Conservation (phyloP, 2,113 vertebrate species). For the Prochilodus magdalenae region DNA sequence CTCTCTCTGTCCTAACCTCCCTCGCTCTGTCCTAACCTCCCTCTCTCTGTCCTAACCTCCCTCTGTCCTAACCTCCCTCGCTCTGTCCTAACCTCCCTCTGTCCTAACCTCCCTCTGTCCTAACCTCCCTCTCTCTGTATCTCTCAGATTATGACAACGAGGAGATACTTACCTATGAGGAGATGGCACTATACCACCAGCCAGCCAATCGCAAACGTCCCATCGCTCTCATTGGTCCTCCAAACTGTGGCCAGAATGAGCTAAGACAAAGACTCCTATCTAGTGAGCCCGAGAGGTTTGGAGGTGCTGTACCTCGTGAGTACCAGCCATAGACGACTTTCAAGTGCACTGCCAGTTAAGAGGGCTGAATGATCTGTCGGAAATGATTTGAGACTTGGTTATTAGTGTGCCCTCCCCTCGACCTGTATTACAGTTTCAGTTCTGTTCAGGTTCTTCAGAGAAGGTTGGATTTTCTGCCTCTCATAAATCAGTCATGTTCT, state of each 20-base stretch:
- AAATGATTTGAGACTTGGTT: background rate
- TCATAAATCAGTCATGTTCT: too few relatives aligned
- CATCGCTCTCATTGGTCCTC: slow-evolving; percentile 92
- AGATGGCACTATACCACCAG: slow-evolving; percentile 98
- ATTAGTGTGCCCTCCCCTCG: too few relatives aligned
- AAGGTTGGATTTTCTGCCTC: too few relatives aligned
- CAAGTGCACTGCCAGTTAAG: too few relatives aligned
- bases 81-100: too few relatives aligned
- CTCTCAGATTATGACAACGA: slow-evolving; percentile 91
- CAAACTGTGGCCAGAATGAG: slow-evolving; percentile 91
- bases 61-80: too few relatives aligned
- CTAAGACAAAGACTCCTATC: slow-evolving; percentile 89
- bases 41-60: too few relatives aligned
- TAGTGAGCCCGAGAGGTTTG: slow-evolving; percentile 89
- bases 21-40: too few relatives aligned
- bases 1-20: too few relatives aligned
- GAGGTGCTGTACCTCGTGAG: slow-evolving; percentile 92
- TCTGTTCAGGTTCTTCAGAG: too few relatives aligned
- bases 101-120: too few relatives aligned
- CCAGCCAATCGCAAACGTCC: slow-evolving; percentile 96
- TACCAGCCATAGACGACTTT: background rate
- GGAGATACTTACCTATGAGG: slow-evolving; percentile 96
- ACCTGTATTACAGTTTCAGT: too few relatives aligned
- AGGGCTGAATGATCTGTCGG: background rate
- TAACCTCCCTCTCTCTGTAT: background rate